These are phyloP conservation scores for Blastobasis adustella DNA, from an alignment of 2,888 invertebrate species.

Conservation along the genomic window DNA sequence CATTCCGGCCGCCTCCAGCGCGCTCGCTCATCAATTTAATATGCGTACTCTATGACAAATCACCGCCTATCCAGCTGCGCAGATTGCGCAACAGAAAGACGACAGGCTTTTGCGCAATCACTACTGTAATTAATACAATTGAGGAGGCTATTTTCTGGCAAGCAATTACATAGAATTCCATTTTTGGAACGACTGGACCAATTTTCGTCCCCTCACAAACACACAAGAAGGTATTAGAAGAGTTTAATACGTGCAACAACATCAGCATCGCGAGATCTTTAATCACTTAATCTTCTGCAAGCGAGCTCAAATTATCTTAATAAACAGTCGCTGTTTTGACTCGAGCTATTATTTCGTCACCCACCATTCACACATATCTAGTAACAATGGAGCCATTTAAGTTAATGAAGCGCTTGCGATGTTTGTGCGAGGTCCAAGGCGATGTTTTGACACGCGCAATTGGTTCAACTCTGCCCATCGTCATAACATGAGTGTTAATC, in stretches of 20 bases:
- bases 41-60: slow-evolving; percentile 28
- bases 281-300: no score
- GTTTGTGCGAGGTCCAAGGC: slow-evolving; percentile 57
- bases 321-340: no score
- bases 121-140: slow-evolving; percentile 9
- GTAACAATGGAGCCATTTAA: slow-evolving; percentile 63
- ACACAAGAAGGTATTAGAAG: no score
- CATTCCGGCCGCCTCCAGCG: slow-evolving; percentile 21
- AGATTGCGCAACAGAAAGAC: slow-evolving; percentile 23
- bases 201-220: no score
- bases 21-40: slow-evolving; percentile 34
- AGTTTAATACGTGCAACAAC: no score
- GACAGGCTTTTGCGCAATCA: slow-evolving; percentile 15
- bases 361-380: slow-evolving; percentile 21
- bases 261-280: no score
- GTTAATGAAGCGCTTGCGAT: slow-evolving; percentile 38
- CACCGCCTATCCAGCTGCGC: slow-evolving; percentile 20
- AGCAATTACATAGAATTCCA: no score
- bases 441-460: slow-evolving; percentile 57
- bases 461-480: slow-evolving; percentile 24
- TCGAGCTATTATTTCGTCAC: no score
- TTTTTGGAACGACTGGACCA: no score
- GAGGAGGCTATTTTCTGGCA: neutral
- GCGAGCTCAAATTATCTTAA: no score
- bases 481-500: slow-evolving; percentile 5